Percentiles rank a stretch among this genome's conserved stretches.
phyloP scores from a whole-genome alignment of 2,797 vertebrate genomes.

The Chaenodraco wilsoni region DNA sequence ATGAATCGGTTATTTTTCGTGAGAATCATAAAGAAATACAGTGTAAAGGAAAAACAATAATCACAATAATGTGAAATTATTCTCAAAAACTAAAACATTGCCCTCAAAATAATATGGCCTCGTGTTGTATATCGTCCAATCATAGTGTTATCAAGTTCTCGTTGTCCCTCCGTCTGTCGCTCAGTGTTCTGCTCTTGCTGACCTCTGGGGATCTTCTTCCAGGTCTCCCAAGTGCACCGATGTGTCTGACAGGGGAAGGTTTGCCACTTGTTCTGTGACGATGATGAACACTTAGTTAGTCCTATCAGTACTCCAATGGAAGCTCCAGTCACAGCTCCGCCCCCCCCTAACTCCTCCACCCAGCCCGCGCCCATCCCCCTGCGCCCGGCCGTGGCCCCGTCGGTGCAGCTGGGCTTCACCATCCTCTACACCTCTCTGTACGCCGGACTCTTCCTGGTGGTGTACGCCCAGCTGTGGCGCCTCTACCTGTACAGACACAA shows the following conservation, averaged over 20 bases:
- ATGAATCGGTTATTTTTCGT: too few relatives aligned
- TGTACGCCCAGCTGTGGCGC: slow-evolving; percentile 91
- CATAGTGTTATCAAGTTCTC: not conserved
- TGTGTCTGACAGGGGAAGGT: slow-evolving; percentile 9
- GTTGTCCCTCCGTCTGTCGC: not conserved
- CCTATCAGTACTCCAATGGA: slow-evolving; percentile 64
- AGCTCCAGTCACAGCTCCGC: slow-evolving; percentile 32
- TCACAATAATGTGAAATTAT: not conserved
- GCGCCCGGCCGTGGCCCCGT: slow-evolving; percentile 85
- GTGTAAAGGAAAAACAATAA: too few relatives aligned
- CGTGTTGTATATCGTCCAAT: not conserved
- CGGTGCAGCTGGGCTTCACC: slow-evolving; percentile 89
- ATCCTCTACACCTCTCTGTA: slow-evolving; percentile 87
- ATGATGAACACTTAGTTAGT: slow-evolving; percentile 35
- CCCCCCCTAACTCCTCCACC: slow-evolving; percentile 61
- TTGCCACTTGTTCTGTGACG: not conserved
- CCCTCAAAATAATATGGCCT: not conserved
- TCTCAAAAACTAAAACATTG: not conserved
- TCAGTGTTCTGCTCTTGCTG: not conserved
- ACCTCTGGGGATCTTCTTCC: not conserved
- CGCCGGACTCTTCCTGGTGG: slow-evolving; percentile 84
- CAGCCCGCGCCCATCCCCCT: slow-evolving; percentile 76
- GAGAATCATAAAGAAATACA: too few relatives aligned
- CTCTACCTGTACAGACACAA: slow-evolving; percentile 88
- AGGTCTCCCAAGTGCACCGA: slow-evolving; percentile 35